Conservation (phyloP, 30 jellyfish, hydroid and myxozoan species). For the Nemopilema nomurai region DNA sequence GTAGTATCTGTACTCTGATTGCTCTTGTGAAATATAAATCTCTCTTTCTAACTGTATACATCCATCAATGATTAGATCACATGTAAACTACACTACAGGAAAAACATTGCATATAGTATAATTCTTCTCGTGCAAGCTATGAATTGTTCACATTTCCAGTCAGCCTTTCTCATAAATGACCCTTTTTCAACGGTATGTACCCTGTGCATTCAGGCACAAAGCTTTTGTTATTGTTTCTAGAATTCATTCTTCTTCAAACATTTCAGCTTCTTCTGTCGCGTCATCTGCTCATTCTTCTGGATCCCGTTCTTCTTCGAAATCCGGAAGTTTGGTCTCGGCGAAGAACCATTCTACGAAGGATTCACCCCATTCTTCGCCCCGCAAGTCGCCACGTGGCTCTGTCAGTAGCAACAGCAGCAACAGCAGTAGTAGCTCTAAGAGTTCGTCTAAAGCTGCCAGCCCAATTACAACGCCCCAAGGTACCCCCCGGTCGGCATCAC, state of each 20-base stretch:
- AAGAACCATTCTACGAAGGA: background rate
- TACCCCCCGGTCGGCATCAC: conserved; percentile 43
- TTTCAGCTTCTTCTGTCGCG: conserved; percentile 47
- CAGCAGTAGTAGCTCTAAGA: background rate
- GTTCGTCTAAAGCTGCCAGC: conserved; percentile 10
- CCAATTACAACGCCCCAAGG: conserved; percentile 57
- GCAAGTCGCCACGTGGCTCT: conserved; percentile 5
- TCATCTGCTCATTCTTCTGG: conserved; percentile 39
- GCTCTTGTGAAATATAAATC: too few species aligned
- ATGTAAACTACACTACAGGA: too few species aligned
- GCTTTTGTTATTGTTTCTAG: background rate
- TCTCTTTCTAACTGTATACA: too few species aligned
- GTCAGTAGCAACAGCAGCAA: conserved; percentile 19
- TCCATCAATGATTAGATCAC: too few species aligned
- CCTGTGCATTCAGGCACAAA: background rate
- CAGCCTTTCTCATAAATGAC: too few species aligned
- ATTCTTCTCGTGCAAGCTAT: too few species aligned
- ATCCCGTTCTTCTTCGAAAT: conserved; percentile 1
- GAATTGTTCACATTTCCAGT: too few species aligned
- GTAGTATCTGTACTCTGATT: too few species aligned
- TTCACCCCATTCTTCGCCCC: conserved; percentile 41
- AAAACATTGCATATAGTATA: too few species aligned
- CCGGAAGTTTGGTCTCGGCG: background rate
- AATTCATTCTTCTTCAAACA: background rate
- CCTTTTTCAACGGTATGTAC: too few species aligned